Percentiles rank a stretch among this genome's conserved stretches.
phyloP scores from a whole-genome alignment of 2,888 invertebrate genomes.

The Liodrosophila aerea region DNA sequence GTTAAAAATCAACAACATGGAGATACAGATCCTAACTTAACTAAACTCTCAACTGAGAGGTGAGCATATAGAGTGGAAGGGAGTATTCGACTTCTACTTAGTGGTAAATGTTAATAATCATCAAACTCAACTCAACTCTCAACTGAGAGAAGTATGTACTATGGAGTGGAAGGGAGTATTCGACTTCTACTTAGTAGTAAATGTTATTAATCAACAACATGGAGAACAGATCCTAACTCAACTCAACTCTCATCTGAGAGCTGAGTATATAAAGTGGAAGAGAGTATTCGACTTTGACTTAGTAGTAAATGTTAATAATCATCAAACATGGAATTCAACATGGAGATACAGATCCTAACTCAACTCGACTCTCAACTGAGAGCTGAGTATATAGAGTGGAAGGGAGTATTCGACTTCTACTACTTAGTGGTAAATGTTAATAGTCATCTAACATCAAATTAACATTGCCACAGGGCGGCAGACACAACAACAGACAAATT shows the following conservation, averaged over 20 bases:
- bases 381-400: not conserved
- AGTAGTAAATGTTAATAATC: too few relatives aligned
- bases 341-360: not conserved
- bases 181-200: not conserved
- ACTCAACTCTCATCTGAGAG: too few relatives aligned
- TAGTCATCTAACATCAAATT: constrained; percentile 68
- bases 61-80: too few relatives aligned
- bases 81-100: not conserved
- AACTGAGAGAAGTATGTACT: not conserved
- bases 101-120: too few relatives aligned
- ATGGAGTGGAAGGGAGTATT: not conserved
- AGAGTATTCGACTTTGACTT: not conserved
- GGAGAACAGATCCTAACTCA: not conserved
- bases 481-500: constrained; percentile 63
- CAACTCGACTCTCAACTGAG: constrained; percentile 1
- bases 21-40: not conserved
- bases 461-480: constrained; percentile 42
- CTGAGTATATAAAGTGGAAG: too few relatives aligned
- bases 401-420: not conserved
- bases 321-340: too few relatives aligned
- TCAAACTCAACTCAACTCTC: not conserved
- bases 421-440: constrained; percentile 55
- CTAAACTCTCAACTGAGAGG: too few relatives aligned
- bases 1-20: too few relatives aligned
- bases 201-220: too few relatives aligned